These are phyloP conservation scores for Lophius americanus DNA, from an alignment of 2,797 vertebrate genomes.

Conservation along the genomic window DNA sequence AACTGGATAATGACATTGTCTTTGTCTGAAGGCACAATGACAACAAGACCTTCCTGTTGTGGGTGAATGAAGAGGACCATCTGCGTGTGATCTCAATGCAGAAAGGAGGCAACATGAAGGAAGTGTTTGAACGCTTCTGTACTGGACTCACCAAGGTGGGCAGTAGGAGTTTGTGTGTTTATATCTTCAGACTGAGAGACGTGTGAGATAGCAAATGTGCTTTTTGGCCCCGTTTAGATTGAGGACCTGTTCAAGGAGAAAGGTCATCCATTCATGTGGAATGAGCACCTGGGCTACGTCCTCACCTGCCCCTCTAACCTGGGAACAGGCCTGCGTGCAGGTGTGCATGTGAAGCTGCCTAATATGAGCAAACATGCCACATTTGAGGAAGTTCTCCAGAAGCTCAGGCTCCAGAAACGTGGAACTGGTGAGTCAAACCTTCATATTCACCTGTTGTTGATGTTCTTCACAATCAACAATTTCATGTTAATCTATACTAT, in stretches of 20 bases:
- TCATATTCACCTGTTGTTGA: too few species aligned
- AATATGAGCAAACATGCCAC: conserved; percentile 91
- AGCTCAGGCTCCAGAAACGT: conserved; percentile 92
- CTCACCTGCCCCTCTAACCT: conserved; percentile 97
- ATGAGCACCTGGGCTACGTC: conserved; percentile 94
- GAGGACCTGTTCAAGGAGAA: conserved; percentile 92
- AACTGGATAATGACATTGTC: neutral
- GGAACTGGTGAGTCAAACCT: conserved; percentile 87
- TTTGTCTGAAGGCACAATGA: conserved; percentile 90
- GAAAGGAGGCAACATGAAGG: conserved; percentile 96
- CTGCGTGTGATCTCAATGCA: conserved; percentile 98
- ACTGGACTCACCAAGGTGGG: conserved; percentile 90
- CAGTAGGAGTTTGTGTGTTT: too few species aligned
- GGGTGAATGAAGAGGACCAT: conserved; percentile 98
- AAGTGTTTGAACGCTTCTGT: conserved; percentile 95
- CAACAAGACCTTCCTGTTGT: conserved; percentile 97
- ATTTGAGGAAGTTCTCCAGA: conserved; percentile 91
- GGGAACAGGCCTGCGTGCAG: conserved; percentile 92
- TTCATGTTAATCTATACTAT: neutral
- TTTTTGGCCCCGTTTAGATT: conserved; percentile 80
- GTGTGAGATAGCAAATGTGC: neutral
- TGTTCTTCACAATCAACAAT: neutral
- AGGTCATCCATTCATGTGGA: conserved; percentile 94
- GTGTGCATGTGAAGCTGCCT: conserved; percentile 94
- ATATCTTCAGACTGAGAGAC: neutral